Evolutionary conservation across 2,888 invertebrate genomes (phyloP).

Genomic region (Rhagophthalmus giganteus): DNA sequence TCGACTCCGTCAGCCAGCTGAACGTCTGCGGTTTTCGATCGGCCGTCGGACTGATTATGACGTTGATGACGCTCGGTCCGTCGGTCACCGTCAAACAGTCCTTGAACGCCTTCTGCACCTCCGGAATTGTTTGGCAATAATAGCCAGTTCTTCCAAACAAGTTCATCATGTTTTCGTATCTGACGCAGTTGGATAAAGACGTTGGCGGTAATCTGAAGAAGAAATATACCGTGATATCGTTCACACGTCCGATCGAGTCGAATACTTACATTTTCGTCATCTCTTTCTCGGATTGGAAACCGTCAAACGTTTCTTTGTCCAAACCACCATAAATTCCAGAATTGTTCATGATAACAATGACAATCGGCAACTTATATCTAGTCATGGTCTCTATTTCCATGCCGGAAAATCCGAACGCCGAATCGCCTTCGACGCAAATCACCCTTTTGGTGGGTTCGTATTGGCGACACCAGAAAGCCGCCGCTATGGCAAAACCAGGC

Average conservation of each 20-base stretch:
- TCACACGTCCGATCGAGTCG: background rate
- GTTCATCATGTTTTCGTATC: slow-evolving; percentile 88
- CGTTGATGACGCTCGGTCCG: slow-evolving; percentile 85
- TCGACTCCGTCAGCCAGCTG: slow-evolving; percentile 91
- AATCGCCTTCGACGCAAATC: slow-evolving; percentile 94
- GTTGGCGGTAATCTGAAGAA: slow-evolving; percentile 79
- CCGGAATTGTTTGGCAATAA: slow-evolving; percentile 75
- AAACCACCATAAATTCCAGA: slow-evolving; percentile 93
- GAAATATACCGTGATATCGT: slow-evolving; percentile 16
- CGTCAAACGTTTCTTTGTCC: slow-evolving; percentile 72
- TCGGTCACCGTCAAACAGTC: slow-evolving; percentile 69
- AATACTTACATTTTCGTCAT: slow-evolving; percentile 71
- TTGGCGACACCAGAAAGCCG: slow-evolving; percentile 87
- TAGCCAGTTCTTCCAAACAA: slow-evolving; percentile 83
- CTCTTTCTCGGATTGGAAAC: slow-evolving; percentile 71
- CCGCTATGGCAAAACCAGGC: slow-evolving; percentile 88
- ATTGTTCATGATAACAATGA: slow-evolving; percentile 92
- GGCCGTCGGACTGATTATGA: slow-evolving; percentile 84
- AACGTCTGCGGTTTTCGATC: slow-evolving; percentile 90
- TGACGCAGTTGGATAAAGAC: slow-evolving; percentile 74
- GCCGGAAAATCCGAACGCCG: slow-evolving; percentile 97
- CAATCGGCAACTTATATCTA: slow-evolving; percentile 88
- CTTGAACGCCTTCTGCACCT: slow-evolving; percentile 72
- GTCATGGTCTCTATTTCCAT: slow-evolving; percentile 98
- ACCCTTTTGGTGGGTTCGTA: slow-evolving; percentile 80